These are phyloP conservation scores for Drosophila diplacantha DNA, from an alignment of 2,888 invertebrate genomes.

Conservation along the genomic window DNA sequence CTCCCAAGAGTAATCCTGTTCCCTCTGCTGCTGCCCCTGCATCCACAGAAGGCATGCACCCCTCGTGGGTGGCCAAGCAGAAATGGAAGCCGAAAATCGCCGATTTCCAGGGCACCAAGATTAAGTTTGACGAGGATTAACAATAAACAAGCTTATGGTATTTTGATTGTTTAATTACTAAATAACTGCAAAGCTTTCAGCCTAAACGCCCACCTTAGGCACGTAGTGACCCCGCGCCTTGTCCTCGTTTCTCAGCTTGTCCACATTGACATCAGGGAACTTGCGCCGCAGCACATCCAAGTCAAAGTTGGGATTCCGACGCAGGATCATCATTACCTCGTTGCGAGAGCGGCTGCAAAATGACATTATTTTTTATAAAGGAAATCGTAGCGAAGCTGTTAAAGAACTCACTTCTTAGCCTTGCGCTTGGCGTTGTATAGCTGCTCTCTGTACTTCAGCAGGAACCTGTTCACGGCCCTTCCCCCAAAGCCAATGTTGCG, in stretches of 20 bases:
- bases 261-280: constrained; percentile 87
- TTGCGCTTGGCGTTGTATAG: constrained; percentile 80
- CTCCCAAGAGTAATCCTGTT: not conserved
- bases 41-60: constrained; percentile 65
- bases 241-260: constrained; percentile 81
- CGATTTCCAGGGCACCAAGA: constrained; percentile 75
- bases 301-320: constrained; percentile 87
- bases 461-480: constrained; percentile 82
- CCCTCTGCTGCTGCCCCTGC: not conserved
- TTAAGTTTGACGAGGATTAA: constrained; percentile 68
- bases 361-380: not conserved
- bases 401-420: constrained; percentile 79
- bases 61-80: constrained; percentile 77
- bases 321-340: constrained; percentile 84
- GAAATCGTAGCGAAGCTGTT: not conserved
- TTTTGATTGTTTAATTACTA: constrained; percentile 34
- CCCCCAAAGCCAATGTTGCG: constrained; percentile 81
- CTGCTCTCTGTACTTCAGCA: constrained; percentile 83
- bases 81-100: constrained; percentile 73
- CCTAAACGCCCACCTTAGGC: constrained; percentile 75
- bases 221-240: constrained; percentile 82
- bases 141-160: constrained; percentile 28
- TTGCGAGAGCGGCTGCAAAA: constrained; percentile 80
- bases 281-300: constrained; percentile 83
- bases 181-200: constrained; percentile 14